Evolutionary conservation across 2,113 vertebrate genomes (phyloP), one percentile per base, ranked within the genome.

Genomic region (Agapornis roseicollis): DNA sequence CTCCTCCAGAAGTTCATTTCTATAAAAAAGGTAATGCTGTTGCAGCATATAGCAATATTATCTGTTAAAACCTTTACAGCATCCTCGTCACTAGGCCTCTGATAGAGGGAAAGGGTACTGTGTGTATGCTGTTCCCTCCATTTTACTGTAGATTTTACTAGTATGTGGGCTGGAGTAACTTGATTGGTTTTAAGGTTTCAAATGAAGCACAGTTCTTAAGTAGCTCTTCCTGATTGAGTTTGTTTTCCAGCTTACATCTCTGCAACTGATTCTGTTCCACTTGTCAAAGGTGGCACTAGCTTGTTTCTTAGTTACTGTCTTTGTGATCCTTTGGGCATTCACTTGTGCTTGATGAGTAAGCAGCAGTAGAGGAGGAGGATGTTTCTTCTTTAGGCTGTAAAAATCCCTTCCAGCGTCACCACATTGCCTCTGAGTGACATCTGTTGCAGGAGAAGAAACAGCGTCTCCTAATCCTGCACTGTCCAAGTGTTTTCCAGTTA

Each of bases 241-340:
- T 27, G 22, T 66, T 84, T 44, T 25, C 52, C 60, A 68, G 1
- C 28, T 90, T 74, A 28, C 10, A 31, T 76, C 13, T 46, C 64
- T 85, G 64, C 60, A 89, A 55, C 65, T 77, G 82, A 56, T 85
- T 90, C 69, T 80, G 77, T 66, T 94, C 81, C 39, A 64, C 80
- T 66, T 77, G 72, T 90, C 80, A 71, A 60, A 92, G 77, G 80
- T 81, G 89, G 94, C 20, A 14, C 69, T 66, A 23, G 55, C 80
- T 92, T 95, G 89, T 96, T 94, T 88, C 89, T 89, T 91, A 77
- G 94, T 92, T 95, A 92, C 88, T 88, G 82, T 70, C 66, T 80
- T 46, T 77, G 63, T 80, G 58, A 64, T 93, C 85, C 85, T 94
- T 85, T 49, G 90, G 88, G 93, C 80, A 94, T 65, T 94, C 39